phyloP scores from a whole-genome alignment of 2,797 vertebrate species.

The Stomatorhinus walkeri region DNA sequence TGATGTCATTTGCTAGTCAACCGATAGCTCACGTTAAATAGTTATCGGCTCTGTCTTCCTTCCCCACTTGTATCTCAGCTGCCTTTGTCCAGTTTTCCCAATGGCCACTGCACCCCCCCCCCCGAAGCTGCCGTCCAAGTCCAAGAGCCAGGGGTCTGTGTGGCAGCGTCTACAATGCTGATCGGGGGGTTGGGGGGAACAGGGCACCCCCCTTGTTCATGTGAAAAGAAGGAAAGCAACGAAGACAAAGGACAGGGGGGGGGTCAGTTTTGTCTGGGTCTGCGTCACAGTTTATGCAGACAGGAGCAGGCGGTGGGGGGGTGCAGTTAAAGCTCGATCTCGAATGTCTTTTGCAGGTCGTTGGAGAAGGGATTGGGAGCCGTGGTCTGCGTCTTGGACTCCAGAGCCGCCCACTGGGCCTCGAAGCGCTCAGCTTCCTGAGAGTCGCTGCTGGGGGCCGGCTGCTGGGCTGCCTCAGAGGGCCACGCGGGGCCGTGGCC shows the following conservation, averaged over 20 bases:
- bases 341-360: conserved; percentile 76
- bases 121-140: background rate
- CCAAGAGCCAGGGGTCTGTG: background rate
- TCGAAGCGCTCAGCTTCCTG: conserved; percentile 80
- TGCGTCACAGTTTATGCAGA: conserved; percentile 31
- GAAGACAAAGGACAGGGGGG: background rate
- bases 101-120: background rate
- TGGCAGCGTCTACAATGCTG: conserved; percentile 8
- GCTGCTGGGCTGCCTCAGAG: conserved; percentile 53
- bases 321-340: conserved; percentile 74
- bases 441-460: conserved; percentile 31
- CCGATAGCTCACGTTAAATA: conserved; percentile 34
- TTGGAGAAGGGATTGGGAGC: conserved; percentile 79
- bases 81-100: background rate
- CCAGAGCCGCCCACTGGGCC: conserved; percentile 83
- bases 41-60: background rate
- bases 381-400: conserved; percentile 64
- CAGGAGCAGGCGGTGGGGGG: conserved; percentile 31
- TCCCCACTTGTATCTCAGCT: background rate
- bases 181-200: background rate
- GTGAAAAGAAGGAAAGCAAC: background rate
- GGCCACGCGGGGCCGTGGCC: conserved; percentile 55
- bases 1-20: conserved; percentile 40
- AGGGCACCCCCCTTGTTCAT: background rate
- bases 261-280: conserved; percentile 23